These are phyloP conservation scores for Dicaeum eximium DNA, from an alignment of 2,113 vertebrate genomes.

Conservation along the genomic window DNA sequence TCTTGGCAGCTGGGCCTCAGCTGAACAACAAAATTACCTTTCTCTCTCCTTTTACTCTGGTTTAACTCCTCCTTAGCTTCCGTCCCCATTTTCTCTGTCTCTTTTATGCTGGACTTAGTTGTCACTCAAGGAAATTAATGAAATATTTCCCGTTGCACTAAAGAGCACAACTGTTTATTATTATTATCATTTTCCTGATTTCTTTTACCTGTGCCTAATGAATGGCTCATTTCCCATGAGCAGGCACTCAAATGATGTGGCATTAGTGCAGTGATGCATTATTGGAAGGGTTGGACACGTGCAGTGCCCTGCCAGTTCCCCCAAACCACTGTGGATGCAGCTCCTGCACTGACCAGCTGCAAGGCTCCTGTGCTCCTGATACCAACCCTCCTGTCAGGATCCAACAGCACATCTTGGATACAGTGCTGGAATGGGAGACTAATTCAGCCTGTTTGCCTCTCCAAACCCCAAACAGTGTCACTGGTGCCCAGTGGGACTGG, in stretches of 20 bases:
- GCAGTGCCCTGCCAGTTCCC: background rate
- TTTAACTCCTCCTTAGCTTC: background rate
- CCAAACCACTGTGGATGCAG: background rate
- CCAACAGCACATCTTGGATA: background rate
- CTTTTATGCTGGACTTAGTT: background rate
- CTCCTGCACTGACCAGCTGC: background rate
- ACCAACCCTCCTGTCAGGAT: background rate
- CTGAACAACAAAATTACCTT: background rate
- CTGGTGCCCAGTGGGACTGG: background rate
- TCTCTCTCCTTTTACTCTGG: background rate
- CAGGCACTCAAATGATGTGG: background rate
- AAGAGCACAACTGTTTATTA: background rate
- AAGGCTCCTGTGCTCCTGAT: background rate
- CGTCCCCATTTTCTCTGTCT: background rate
- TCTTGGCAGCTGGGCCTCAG: background rate
- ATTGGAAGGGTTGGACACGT: background rate
- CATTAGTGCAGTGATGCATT: background rate
- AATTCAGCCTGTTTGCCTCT: background rate
- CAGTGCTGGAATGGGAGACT: background rate
- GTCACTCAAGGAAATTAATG: background rate
- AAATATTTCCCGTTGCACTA: background rate
- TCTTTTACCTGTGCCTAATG: background rate
- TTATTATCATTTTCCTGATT: background rate
- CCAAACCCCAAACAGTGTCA: background rate
- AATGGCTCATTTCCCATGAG: background rate